Percentiles rank a stretch among this genome's conserved stretches.
These are phyloP conservation scores for Pyrocephalus nanus DNA, from an alignment of 2,797 vertebrate genomes.

Conservation along the genomic window DNA sequence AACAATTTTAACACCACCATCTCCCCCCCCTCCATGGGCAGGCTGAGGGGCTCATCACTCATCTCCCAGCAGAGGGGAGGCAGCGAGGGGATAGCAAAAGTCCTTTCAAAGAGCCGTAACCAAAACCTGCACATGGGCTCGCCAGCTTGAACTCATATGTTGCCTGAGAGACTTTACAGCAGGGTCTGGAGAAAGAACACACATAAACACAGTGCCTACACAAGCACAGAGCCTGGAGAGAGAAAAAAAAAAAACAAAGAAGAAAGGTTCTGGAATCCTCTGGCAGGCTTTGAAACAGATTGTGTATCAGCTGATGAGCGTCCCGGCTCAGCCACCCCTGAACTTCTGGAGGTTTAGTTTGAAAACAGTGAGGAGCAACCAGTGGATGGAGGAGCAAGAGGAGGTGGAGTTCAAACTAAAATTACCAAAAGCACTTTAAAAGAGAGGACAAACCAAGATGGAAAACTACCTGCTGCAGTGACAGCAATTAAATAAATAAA, in stretches of 20 bases:
- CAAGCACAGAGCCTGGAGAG: not conserved
- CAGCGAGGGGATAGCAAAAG: not conserved
- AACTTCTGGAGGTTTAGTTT: not conserved
- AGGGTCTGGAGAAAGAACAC: not conserved
- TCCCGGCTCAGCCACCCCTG: too few species aligned
- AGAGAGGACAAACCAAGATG: not conserved
- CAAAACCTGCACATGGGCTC: not conserved
- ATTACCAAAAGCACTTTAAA: not conserved
- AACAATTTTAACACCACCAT: not conserved
- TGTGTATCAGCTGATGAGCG: not conserved
- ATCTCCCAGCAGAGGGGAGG: not conserved
- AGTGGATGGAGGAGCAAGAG: not conserved
- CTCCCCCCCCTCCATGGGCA: not conserved
- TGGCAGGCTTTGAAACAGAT: slow-evolving; percentile 24
- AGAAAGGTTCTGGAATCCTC: not conserved
- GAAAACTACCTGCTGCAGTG: not conserved
- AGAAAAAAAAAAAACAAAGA: not conserved
- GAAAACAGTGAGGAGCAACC: not conserved
- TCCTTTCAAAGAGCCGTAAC: not conserved
- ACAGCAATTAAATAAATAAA: not conserved
- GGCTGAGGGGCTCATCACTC: not conserved
- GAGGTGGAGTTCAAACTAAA: not conserved
- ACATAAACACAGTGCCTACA: slow-evolving; percentile 4
- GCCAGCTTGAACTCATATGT: slow-evolving; percentile 23
- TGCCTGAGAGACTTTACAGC: not conserved